A percentile compares a stretch with the other conserved stretches of the same genome.
Conservation (phyloP, 2,888 invertebrate genomes). For the Aporophyla nigra region DNA sequence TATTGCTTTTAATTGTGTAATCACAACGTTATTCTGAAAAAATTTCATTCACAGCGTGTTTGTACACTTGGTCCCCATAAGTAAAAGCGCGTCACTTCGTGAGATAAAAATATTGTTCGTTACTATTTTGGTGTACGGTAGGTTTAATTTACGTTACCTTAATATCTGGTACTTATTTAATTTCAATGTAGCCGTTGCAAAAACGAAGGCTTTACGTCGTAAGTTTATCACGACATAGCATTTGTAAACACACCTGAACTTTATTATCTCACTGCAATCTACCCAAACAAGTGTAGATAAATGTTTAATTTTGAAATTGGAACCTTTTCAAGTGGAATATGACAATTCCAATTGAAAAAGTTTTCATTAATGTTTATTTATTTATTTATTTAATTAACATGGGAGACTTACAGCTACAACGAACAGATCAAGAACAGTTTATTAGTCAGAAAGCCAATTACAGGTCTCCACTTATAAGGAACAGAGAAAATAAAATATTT, state of each 20-base stretch:
- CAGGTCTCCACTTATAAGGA: no score
- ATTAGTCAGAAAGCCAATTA: no score
- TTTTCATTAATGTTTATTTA: no score
- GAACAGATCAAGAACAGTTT: no score
- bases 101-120: not conserved
- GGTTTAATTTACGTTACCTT: not conserved
- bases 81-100: not conserved
- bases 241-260: not conserved
- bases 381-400: no score
- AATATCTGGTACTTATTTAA: not conserved
- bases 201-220: not conserved
- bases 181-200: no score
- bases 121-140: not conserved
- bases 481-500: no score
- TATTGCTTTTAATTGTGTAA: conserved; percentile 10
- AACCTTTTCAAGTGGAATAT: not conserved
- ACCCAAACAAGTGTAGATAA: not conserved
- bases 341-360: no score
- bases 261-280: not conserved
- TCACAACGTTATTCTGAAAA: not conserved
- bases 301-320: not conserved
- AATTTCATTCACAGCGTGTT: not conserved
- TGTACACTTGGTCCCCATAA: not conserved
- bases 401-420: no score
- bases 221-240: not conserved